These are phyloP conservation scores for Acridotheres tristis DNA, from an alignment of 2,797 vertebrate genomes.

Conservation along the genomic window DNA sequence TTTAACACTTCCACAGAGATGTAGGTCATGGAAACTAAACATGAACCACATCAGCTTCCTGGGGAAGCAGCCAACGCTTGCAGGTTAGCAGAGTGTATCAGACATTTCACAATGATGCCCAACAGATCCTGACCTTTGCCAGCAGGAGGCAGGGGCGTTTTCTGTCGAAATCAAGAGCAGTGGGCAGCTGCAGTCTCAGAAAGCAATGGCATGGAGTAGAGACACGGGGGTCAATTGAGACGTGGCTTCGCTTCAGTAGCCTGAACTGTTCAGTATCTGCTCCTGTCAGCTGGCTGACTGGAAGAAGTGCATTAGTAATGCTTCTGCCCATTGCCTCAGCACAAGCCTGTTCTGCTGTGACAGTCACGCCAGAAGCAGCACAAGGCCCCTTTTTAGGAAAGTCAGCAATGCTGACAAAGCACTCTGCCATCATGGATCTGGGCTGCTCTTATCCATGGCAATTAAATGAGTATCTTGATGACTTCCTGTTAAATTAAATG, in stretches of 20 bases:
- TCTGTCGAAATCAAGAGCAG: neutral
- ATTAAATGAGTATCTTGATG: constrained; percentile 11
- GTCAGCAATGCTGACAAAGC: constrained; percentile 22
- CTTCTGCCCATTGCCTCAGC: neutral
- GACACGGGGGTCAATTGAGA: neutral
- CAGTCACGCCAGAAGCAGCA: neutral
- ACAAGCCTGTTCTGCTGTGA: neutral
- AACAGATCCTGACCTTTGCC: neutral
- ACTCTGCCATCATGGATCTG: neutral
- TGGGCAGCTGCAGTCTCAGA: neutral
- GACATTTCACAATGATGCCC: neutral
- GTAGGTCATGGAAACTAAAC: neutral
- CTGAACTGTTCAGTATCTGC: constrained; percentile 27
- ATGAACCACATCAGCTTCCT: neutral
- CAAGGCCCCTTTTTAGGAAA: neutral
- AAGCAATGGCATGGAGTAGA: neutral
- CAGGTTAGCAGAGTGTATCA: neutral
- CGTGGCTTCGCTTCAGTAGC: neutral
- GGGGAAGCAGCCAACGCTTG: neutral
- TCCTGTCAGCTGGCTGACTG: constrained; percentile 33
- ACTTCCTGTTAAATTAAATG: constrained; percentile 24
- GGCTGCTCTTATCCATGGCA: neutral
- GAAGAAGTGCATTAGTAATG: constrained; percentile 4
- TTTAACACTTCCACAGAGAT: neutral
- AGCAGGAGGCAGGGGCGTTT: neutral